Base-by-base conservation (phyloP, 2,797 vertebrate genomes). In the Pseudomugil gertrudae region DNA sequence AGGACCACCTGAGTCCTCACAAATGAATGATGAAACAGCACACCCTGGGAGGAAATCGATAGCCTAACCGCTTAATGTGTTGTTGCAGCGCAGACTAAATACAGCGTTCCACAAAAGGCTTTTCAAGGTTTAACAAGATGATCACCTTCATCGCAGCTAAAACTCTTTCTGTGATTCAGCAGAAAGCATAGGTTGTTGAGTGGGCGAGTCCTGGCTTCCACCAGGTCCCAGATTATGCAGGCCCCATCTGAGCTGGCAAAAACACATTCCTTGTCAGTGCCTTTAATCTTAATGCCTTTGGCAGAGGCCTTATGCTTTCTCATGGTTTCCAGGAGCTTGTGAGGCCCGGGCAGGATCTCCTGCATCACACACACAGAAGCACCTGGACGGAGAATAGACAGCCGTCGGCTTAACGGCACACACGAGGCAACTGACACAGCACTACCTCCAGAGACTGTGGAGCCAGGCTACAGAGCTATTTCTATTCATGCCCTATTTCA, bases 271-370 rank as follows among this genome's bases (percentile, higher is more conserved):
- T 72, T 83, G 8, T 93, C 89, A 5, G 90, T 91, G 80, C 89
- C 93, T 89, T 92, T 95, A 61, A 94, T 88, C 87, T 91, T 84
- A 76, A 95, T 91, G 66, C 92, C 92, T 76, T 93, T 93, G 85
- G 94, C 92, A 0, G 91, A 80, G 51, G 93, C 90, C 57, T 86
- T 79, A 32, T 94, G 94, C 69, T 92, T 93, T 88, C 93, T 94
- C 83, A 90, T 90, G 24, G 87, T 84, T 67, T 90, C 92, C 66
- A 82, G 86, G 70, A 94, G 80, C 66, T 87, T 84, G 6, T 74
- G 92, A 59, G 85, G 90, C 53, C 80, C 79, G 66, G 84, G 79
- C 50, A 80, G 59, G 43, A 93, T 83, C 62, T 92, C 82, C 93
- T 24, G 13, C 23, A 50, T 23, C 47, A n/a, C 19, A 45, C 40